Evolutionary conservation across 2,888 invertebrate genomes (phyloP), one percentile per base, ranked within the genome.

Genomic region (Cenopis cana): DNA sequence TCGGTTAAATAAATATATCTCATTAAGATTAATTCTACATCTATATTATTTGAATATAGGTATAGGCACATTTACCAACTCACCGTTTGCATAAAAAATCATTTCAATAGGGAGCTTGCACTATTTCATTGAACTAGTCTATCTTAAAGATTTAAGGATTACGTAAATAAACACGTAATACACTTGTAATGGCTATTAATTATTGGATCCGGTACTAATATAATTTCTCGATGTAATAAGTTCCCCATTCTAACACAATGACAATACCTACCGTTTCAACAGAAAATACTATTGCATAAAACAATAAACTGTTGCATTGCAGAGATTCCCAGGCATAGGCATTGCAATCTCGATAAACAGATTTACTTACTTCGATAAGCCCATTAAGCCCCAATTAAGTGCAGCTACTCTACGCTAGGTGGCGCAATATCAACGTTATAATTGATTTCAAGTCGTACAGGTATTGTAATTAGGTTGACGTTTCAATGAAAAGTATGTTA

Each of bases 401-500:
- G 69, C 79, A 74, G 77, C 86, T 84, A 85, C 78, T 81, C 74
- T 75, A 57, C 76, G 70, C 79, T 71, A 89, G 89, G 85, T 86
- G 89, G 85, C 85, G 78, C 77, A 82, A 76, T 60, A 72, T 78
- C 24, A 17, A 60, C 60, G 70, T 70, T 50, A 36, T 70, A 68
- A 73, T 72, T 69, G 68, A 65, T 67, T 69, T 61, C 59, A 14
- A 57, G 38, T 50, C n/a, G 38, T 70, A 62, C 10, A 3, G 4
- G 1, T 2, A 17, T 65, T n/a, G 2, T 2, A 18, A 57, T 57
- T 64, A 64, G n/a, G 38, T 64, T 70, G 59, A 59, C 52, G 17
- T 46, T 60, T 33, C 65, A 46, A 52, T 54, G 41, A 36, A 12
- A 33, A 33, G 38, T 36, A 20, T 52, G 18, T 52, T 50, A 36